These are phyloP conservation scores for Palaemon carinicauda DNA, from an alignment of 1,140 invertebrate genomes.

Conservation along the genomic window DNA sequence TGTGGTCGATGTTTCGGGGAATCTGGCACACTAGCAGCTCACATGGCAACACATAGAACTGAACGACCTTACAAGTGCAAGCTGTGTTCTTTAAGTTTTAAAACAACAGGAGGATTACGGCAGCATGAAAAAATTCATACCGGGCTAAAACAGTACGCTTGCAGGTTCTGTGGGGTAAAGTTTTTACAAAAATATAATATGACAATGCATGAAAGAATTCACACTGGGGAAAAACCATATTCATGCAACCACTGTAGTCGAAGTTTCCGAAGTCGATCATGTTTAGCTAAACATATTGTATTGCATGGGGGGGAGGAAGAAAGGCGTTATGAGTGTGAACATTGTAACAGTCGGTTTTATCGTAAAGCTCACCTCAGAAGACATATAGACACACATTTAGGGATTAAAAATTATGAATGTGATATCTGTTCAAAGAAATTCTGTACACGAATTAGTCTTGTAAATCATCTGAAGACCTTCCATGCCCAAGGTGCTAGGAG, in stretches of 20 bases:
- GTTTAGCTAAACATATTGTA: slow-evolving; percentile 43
- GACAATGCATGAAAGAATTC: slow-evolving; percentile 55
- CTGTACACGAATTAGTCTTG: slow-evolving; percentile 37
- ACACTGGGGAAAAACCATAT: slow-evolving; percentile 53
- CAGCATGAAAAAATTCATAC: slow-evolving; percentile 90
- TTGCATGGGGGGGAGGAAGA: slow-evolving; percentile 47
- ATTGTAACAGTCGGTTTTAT: slow-evolving; percentile 43
- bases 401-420: slow-evolving; percentile 89
- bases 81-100: slow-evolving; percentile 42
- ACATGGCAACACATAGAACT: slow-evolving; percentile 41
- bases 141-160: slow-evolving; percentile 72
- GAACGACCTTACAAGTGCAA: slow-evolving; percentile 37
- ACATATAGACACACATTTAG: slow-evolving; percentile 74
- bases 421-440: slow-evolving; percentile 83
- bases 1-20: slow-evolving; percentile 81
- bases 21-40: slow-evolving; percentile 45
- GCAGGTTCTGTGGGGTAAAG: slow-evolving; percentile 67
- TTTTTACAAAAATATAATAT: slow-evolving; percentile 62
- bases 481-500: slow-evolving; percentile 43
- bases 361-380: slow-evolving; percentile 47
- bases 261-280: slow-evolving; percentile 47
- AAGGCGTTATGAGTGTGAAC: slow-evolving; percentile 37
- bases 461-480: slow-evolving; percentile 45
- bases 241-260: slow-evolving; percentile 38
- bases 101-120: slow-evolving; percentile 65